phyloP scores from a whole-genome alignment of 2,113 vertebrate species.

The Megalops atlanticus region DNA sequence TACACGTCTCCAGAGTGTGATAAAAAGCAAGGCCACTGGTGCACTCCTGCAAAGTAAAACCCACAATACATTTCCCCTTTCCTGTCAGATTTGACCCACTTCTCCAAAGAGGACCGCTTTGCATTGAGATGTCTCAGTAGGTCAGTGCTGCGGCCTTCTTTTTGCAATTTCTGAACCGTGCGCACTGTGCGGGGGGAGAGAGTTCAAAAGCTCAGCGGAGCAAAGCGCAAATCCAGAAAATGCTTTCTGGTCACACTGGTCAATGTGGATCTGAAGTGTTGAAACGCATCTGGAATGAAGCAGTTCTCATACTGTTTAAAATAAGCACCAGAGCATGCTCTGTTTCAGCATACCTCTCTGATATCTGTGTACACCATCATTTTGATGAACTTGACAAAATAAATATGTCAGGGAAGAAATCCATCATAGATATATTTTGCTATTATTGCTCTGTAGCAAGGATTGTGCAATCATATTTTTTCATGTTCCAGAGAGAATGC shows the following conservation, averaged over 20 bases:
- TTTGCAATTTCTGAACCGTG: not conserved
- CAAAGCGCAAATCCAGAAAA: not conserved
- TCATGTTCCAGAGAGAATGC: too few species aligned
- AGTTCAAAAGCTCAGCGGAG: not conserved
- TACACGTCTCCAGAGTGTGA: slow-evolving; percentile 26
- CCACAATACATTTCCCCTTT: not conserved
- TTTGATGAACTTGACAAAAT: slow-evolving; percentile 8
- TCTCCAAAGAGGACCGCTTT: not conserved
- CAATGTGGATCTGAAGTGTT: too few species aligned
- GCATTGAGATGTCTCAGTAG: not conserved
- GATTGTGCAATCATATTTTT: too few species aligned
- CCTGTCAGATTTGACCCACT: slow-evolving; percentile 10
- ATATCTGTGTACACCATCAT: not conserved
- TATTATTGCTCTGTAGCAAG: too few species aligned
- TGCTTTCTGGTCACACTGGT: not conserved
- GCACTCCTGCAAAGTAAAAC: slow-evolving; percentile 35
- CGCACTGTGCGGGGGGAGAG: too few species aligned
- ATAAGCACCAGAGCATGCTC: too few species aligned
- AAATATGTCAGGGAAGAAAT: too few species aligned
- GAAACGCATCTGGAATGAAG: not conserved
- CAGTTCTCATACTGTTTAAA: too few species aligned
- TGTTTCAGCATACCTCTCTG: not conserved
- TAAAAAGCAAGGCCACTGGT: not conserved
- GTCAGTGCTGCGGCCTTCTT: not conserved
- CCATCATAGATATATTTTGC: too few species aligned